phyloP scores from a whole-genome alignment of 2,888 invertebrate species.

The Aphodius sticticus region DNA sequence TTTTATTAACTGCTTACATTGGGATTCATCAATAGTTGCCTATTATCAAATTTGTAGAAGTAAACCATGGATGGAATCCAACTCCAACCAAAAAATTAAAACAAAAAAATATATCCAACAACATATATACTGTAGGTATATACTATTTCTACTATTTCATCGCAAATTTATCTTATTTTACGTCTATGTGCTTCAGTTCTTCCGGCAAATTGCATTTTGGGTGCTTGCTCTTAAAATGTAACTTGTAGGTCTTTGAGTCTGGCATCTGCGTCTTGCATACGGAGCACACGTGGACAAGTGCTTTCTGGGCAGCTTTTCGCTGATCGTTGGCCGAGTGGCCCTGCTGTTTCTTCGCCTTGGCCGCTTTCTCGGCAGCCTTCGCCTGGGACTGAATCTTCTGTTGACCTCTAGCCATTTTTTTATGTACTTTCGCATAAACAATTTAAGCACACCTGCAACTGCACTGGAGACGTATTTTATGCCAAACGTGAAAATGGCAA shows the following conservation, averaged over 20 bases:
- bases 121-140: too few species aligned
- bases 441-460: neutral
- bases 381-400: conserved; percentile 98
- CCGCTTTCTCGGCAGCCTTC: conserved; percentile 89
- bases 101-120: neutral
- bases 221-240: conserved; percentile 99
- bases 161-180: neutral
- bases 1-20: conserved; percentile 16
- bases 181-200: conserved; percentile 70
- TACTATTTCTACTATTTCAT: neutral
- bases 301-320: conserved; percentile 94
- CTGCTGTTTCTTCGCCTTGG: conserved; percentile 87
- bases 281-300: conserved; percentile 87
- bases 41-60: conserved; percentile 7
- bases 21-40: conserved; percentile 14
- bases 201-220: conserved; percentile 93
- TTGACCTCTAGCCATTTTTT: conserved; percentile 95
- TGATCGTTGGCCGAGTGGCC: conserved; percentile 88
- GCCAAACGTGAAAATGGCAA: neutral
- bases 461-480: neutral
- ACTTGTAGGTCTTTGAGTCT: conserved; percentile 98
- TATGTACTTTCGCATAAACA: neutral
- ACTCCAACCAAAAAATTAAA: neutral
- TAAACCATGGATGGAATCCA: conserved; percentile 16
- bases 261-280: conserved; percentile 99